These are phyloP conservation scores for Anagyrus pseudococci DNA, from an alignment of 2,888 invertebrate genomes.

Conservation along the genomic window DNA sequence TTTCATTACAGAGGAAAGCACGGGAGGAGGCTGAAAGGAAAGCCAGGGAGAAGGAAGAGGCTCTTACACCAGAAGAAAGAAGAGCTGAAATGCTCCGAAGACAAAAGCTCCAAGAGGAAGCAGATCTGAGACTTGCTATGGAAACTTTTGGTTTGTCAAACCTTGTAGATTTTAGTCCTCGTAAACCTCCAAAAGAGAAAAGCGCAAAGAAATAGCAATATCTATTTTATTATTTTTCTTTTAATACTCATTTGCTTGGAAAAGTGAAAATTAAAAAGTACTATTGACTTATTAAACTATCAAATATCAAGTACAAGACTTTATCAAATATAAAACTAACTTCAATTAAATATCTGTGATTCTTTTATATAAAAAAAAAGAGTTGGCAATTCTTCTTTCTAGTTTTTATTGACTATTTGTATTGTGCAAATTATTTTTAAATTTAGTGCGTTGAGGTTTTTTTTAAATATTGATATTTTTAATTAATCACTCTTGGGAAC, in stretches of 20 bases:
- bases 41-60: constrained; percentile 69
- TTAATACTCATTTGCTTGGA: constrained; percentile 9
- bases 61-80: constrained; percentile 79
- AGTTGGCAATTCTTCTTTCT: no score
- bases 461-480: no score
- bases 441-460: no score
- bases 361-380: no score
- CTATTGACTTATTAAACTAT: constrained; percentile 14
- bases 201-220: constrained; percentile 54
- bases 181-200: constrained; percentile 56
- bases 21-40: constrained; percentile 71
- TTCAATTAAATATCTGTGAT: constrained; percentile 38
- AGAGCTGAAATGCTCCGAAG: constrained; percentile 76
- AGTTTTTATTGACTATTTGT: no score
- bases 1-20: constrained; percentile 65
- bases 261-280: constrained; percentile 14
- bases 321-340: no score
- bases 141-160: constrained; percentile 80
- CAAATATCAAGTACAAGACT: no score
- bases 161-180: constrained; percentile 61
- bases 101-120: constrained; percentile 86
- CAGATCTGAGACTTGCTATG: constrained; percentile 84
- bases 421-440: no score
- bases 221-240: constrained; percentile 9
- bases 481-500: no score